Conservation (phyloP, 2,888 invertebrate genomes). For the Epinotia brunnichana region DNA sequence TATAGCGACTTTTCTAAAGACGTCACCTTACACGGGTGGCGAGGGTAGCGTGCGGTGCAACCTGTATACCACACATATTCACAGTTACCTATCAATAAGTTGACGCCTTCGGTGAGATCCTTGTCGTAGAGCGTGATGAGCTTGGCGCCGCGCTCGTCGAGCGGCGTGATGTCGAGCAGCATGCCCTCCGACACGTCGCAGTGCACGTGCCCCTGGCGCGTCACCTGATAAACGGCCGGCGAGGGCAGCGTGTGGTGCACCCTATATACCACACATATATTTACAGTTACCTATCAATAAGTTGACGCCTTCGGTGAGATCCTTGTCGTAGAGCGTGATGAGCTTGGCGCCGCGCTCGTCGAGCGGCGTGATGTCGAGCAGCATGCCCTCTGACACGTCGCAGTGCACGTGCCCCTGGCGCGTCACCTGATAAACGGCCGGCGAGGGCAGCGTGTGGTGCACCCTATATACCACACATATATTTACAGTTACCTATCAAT, state of each 20-base stretch:
- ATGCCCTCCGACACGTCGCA: constrained; percentile 89
- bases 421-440: neutral
- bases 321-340: constrained; percentile 88
- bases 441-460: neutral
- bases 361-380: constrained; percentile 87
- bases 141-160: constrained; percentile 86
- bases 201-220: constrained; percentile 86
- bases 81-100: constrained; percentile 86
- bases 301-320: constrained; percentile 88
- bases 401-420: constrained; percentile 88
- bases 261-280: neutral
- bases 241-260: neutral
- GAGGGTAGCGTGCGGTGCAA: neutral
- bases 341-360: constrained; percentile 86
- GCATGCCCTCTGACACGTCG: constrained; percentile 87
- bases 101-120: constrained; percentile 88
- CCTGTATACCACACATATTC: neutral
- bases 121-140: constrained; percentile 89
- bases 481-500: constrained; percentile 85
- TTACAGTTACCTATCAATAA: constrained; percentile 86
- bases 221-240: neutral
- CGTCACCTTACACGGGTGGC: neutral
- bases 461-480: neutral
- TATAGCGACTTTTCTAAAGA: too few relatives aligned
- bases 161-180: constrained; percentile 87